These are phyloP conservation scores for Marronus borbonicus DNA, from an alignment of 2,888 invertebrate species.

Conservation along the genomic window DNA sequence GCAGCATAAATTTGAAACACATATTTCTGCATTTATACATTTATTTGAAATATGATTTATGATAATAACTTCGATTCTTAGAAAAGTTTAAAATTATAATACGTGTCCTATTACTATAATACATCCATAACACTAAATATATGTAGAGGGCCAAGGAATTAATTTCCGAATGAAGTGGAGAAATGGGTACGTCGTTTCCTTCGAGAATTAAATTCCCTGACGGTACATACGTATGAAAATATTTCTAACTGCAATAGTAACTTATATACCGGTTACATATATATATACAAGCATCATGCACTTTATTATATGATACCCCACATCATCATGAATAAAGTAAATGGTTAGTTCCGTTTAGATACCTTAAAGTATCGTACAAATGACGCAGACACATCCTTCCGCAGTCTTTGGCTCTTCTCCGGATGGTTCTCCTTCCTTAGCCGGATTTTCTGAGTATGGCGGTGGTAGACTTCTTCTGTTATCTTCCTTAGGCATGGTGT, in stretches of 20 bases:
- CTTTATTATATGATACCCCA: background rate
- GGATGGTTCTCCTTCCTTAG: background rate
- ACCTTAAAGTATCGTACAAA: constrained; percentile 30
- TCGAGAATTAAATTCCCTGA: no score
- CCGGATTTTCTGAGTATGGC: background rate
- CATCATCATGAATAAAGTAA: background rate
- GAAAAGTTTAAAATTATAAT: constrained; percentile 2
- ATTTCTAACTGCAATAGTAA: no score
- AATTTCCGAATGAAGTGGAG: no score
- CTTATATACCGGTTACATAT: no score
- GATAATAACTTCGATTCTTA: background rate
- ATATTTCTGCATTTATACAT: no score
- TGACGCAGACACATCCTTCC: constrained; percentile 20
- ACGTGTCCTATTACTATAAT: background rate
- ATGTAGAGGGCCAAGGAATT: no score
- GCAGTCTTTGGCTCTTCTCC: background rate
- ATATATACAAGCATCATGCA: background rate
- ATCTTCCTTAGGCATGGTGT: background rate
- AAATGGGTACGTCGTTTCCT: no score
- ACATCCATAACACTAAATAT: no score
- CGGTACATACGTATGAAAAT: no score
- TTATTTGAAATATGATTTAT: no score
- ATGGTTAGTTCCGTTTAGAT: background rate
- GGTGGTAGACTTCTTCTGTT: constrained; percentile 27
- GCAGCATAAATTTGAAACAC: no score